phyloP scores from a whole-genome alignment of 2,888 invertebrate genomes.

The Tenthredo scrophulariae region DNA sequence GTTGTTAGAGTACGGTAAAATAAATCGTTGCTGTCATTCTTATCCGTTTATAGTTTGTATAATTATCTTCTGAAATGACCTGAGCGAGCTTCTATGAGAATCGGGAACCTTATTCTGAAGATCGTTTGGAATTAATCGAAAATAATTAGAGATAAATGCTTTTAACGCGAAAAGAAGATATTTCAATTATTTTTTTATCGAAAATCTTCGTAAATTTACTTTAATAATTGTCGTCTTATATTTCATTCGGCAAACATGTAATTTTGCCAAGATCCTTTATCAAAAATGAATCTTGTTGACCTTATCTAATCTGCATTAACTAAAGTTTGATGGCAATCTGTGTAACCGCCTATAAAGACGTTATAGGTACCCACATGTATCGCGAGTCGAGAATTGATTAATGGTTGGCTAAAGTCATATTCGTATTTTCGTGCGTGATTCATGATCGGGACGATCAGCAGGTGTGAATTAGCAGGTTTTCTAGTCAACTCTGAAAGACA shows the following conservation, averaged over 20 bases:
- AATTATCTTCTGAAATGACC: not conserved
- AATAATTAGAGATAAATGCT: not conserved
- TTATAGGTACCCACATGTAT: not conserved
- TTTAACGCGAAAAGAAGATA: not conserved
- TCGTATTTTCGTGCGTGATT: not conserved
- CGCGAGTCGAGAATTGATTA: not conserved
- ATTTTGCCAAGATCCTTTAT: not conserved
- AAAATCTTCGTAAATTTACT: not conserved
- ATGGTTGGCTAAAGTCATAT: not conserved
- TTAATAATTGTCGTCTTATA: too few relatives aligned
- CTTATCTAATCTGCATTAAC: not conserved
- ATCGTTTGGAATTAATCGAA: not conserved
- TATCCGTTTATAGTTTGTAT: not conserved
- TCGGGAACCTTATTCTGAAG: not conserved
- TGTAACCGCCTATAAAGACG: not conserved
- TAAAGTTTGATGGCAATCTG: constrained; percentile 1
- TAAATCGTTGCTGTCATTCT: not conserved
- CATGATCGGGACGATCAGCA: not conserved
- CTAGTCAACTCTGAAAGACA: not conserved
- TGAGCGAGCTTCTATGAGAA: not conserved
- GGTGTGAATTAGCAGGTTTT: not conserved
- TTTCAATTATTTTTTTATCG: not conserved
- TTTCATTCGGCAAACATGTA: constrained; percentile 3
- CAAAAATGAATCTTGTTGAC: not conserved
- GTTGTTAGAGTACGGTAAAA: not conserved